phyloP scores from a whole-genome alignment of 2,888 invertebrate species.

The Amphipoea lucens region DNA sequence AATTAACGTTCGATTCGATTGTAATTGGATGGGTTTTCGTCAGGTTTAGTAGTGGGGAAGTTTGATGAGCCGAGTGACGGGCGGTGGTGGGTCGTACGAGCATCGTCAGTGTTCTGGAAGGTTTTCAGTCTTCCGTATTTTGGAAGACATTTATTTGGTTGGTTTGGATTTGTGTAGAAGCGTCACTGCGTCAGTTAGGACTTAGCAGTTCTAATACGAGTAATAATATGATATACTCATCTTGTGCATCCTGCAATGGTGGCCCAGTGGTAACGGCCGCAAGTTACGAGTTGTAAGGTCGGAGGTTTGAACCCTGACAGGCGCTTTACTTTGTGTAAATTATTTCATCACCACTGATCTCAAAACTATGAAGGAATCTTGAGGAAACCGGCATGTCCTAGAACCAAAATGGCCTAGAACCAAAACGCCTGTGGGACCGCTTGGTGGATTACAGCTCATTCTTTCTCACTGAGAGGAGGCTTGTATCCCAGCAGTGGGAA shows the following conservation, averaged over 20 bases:
- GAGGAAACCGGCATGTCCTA: neutral
- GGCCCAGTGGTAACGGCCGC: no score
- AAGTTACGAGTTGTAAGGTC: no score
- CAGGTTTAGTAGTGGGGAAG: constrained; percentile 29
- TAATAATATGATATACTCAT: neutral
- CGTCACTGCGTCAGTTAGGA: no score
- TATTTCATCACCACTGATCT: neutral
- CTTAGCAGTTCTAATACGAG: neutral
- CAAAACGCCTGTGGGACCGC: neutral
- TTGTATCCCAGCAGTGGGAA: neutral
- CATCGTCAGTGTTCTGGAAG: neutral
- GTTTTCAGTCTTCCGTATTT: constrained; percentile 8
- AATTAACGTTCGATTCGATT: constrained; percentile 58
- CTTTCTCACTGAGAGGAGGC: neutral
- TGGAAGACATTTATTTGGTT: neutral
- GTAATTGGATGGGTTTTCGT: constrained; percentile 60
- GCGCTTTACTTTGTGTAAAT: neutral
- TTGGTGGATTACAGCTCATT: neutral
- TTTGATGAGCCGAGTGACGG: constrained; percentile 51
- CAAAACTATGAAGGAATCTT: neutral
- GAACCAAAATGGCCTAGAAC: no score
- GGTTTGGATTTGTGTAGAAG: neutral
- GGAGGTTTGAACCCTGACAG: neutral
- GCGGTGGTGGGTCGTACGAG: constrained; percentile 4
- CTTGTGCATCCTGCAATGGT: no score